phyloP scores from a whole-genome alignment of 1,140 invertebrate genomes.

The Halictus rubicundus region DNA sequence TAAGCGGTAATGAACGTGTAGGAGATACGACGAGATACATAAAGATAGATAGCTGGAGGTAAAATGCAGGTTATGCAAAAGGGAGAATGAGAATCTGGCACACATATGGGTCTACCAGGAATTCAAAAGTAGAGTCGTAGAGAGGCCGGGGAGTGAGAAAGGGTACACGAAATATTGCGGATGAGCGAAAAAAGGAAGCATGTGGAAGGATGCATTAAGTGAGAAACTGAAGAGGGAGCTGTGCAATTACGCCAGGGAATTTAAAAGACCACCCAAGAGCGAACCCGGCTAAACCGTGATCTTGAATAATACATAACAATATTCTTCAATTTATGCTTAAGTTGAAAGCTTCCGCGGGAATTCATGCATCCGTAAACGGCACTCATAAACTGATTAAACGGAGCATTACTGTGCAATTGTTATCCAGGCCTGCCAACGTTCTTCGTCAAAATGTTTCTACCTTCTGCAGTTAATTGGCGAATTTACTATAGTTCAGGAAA shows the following conservation, averaged over 20 bases:
- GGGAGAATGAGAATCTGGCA: not conserved
- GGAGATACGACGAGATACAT: conserved; percentile 24
- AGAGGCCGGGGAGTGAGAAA: not conserved
- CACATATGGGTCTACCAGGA: conserved; percentile 1
- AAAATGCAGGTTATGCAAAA: conserved; percentile 6
- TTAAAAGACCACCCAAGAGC: not conserved
- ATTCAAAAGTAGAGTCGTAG: not conserved
- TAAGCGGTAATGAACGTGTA: conserved; percentile 26
- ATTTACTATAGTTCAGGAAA: no score
- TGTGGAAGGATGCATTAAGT: not conserved
- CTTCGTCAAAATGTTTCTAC: no score
- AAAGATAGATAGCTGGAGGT: conserved; percentile 31
- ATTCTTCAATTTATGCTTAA: not conserved
- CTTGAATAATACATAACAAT: conserved; percentile 4
- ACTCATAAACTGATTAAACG: not conserved
- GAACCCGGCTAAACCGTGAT: not conserved
- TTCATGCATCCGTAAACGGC: not conserved
- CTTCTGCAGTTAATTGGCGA: no score
- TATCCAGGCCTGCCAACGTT: not conserved
- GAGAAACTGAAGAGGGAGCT: not conserved
- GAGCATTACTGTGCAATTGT: not conserved
- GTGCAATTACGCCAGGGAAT: not conserved
- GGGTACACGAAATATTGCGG: not conserved
- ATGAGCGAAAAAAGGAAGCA: conserved; percentile 1
- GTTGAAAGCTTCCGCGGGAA: not conserved